A percentile compares a stretch with the other conserved stretches of the same genome.
Conservation (phyloP, 2,888 invertebrate species). For the Pterobdella sp. region DNA sequence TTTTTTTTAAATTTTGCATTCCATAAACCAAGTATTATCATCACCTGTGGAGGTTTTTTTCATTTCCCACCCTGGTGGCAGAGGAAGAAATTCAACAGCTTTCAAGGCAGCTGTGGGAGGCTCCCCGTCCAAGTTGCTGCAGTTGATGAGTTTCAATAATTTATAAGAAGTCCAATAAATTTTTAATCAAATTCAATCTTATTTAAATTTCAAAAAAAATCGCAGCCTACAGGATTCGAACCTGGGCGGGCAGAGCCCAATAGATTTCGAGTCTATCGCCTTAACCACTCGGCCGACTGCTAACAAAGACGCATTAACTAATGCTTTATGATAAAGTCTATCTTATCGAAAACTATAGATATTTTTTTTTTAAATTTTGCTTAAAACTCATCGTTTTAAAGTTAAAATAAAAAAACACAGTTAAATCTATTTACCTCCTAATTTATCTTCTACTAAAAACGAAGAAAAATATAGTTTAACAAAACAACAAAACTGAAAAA, state of each 20-base stretch:
- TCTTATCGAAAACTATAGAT: background rate
- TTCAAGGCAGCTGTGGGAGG: background rate
- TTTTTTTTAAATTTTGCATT: background rate
- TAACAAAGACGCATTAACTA: no score
- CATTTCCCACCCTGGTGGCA: conserved; percentile 27
- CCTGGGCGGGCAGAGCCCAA: no score
- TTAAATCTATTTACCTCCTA: background rate
- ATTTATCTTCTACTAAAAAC: background rate
- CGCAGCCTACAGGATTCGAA: no score
- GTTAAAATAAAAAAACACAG: background rate
- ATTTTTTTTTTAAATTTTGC: background rate
- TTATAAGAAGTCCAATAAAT: background rate
- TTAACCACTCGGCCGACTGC: no score
- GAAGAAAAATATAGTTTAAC: background rate
- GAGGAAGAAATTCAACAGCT: background rate
- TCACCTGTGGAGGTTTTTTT: conserved; percentile 15
- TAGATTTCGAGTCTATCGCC: no score
- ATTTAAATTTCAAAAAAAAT: no score
- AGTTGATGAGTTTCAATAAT: background rate
- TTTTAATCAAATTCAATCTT: background rate
- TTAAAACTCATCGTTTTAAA: background rate
- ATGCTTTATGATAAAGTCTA: no score
- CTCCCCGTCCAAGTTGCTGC: background rate
- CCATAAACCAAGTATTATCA: background rate
- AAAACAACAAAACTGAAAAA: background rate